phyloP scores from a whole-genome alignment of 2,113 vertebrate species.

The Emberiza fucata region DNA sequence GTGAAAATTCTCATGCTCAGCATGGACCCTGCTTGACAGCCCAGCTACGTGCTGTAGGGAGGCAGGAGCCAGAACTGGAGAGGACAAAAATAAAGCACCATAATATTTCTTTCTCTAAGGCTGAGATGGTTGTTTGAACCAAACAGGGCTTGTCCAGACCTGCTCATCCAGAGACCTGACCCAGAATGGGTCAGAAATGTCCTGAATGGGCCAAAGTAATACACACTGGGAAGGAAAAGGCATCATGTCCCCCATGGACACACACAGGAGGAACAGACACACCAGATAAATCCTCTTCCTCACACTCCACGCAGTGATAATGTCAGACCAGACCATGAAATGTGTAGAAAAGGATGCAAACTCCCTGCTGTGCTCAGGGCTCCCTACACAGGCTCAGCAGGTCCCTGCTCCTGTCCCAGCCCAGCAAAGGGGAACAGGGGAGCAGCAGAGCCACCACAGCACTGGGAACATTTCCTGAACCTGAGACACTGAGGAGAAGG shows the following conservation, averaged over 20 bases:
- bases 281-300: neutral
- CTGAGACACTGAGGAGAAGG: neutral
- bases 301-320: rapidly evolving
- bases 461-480: neutral
- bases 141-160: neutral
- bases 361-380: neutral
- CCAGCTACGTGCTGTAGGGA: neutral
- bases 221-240: neutral
- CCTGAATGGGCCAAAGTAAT: neutral
- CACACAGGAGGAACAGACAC: neutral
- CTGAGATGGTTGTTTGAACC: neutral
- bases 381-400: neutral
- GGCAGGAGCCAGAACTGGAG: neutral
- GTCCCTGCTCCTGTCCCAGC: neutral
- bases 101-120: neutral
- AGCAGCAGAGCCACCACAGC: neutral
- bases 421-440: rapidly evolving
- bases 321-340: neutral
- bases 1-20: neutral
- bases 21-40: neutral
- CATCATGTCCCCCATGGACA: rapidly evolving
- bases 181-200: neutral
- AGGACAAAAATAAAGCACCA: neutral
- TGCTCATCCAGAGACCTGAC: neutral
- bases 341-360: neutral